These are phyloP conservation scores for Petrolisthes cinctipes DNA, from an alignment of 2,888 invertebrate species.

Conservation along the genomic window DNA sequence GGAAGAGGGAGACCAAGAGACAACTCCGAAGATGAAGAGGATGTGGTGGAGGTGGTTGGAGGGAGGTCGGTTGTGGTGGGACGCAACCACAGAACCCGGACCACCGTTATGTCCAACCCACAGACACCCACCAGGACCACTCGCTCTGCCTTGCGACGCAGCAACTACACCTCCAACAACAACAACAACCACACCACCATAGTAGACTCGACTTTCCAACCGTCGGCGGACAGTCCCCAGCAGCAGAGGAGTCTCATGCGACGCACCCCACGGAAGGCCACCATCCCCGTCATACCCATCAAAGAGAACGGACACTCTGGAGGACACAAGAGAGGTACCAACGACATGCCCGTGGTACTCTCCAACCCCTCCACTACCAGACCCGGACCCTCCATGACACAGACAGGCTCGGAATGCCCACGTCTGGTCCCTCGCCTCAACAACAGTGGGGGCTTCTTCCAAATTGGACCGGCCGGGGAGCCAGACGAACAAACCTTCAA, in stretches of 20 bases:
- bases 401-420: neutral
- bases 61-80: no score
- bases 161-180: no score
- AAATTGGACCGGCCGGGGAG: constrained; percentile 48
- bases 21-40: neutral
- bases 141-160: no score
- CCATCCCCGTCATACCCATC: neutral
- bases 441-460: constrained; percentile 48
- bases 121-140: no score
- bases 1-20: neutral
- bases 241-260: no score
- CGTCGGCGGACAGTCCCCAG: no score
- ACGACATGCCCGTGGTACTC: neutral
- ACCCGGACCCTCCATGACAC: neutral
- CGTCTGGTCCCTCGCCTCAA: constrained; percentile 31
- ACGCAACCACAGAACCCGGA: neutral
- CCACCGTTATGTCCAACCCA: no score
- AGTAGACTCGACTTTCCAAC: no score
- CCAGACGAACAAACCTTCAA: constrained; percentile 41
- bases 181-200: no score
- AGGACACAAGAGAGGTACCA: neutral
- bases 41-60: neutral
- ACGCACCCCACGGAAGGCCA: no score
- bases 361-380: constrained; percentile 13
- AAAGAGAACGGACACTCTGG: constrained; percentile 31